Evolutionary conservation across 2,797 vertebrate species (phyloP).

Genomic region (Pseudocheirus occidentalis): DNA sequence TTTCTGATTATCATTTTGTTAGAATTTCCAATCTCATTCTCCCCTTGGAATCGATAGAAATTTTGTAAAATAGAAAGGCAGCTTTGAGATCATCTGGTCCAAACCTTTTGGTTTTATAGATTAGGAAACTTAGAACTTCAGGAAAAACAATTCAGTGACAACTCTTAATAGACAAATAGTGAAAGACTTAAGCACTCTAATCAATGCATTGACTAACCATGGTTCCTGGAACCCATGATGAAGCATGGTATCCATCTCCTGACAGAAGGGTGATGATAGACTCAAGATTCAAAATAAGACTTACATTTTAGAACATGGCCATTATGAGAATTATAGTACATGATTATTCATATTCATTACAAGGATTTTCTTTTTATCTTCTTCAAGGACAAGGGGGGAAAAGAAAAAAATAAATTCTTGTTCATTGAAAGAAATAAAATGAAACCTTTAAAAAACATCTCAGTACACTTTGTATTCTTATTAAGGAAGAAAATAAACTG

Average conservation of each 20-base stretch:
- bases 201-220: not conserved
- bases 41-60: not conserved
- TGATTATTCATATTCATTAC: not conserved
- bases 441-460: not conserved
- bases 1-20: not conserved
- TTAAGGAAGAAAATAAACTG: not conserved
- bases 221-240: not conserved
- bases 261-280: not conserved
- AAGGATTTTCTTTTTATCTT: not conserved
- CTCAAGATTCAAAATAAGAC: not conserved
- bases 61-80: conserved; percentile 1
- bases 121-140: conserved; percentile 23
- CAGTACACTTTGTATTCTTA: not conserved
- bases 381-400: not conserved
- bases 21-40: conserved; percentile 10
- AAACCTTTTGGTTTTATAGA: conserved; percentile 33
- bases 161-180: not conserved
- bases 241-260: not conserved
- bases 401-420: not conserved
- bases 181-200: not conserved
- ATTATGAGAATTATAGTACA: not conserved
- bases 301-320: not conserved
- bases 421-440: not conserved
- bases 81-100: conserved; percentile 5
- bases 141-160: not conserved